A percentile compares a stretch with the other conserved stretches of the same genome.
These are phyloP conservation scores for cat (Felis catus) DNA, from an alignment of 2,113 vertebrate genomes.

Conservation along the genomic window F.catus_Fca126_mat1.0 CM031412.1:153727001-153727500, in stretches of 20 bases:
- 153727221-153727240: neutral
- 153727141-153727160: neutral
- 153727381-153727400: slow-evolving; percentile 53
- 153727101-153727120: neutral
- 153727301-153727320: neutral
- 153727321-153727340: slow-evolving; percentile 9
- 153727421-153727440: slow-evolving; percentile 29
- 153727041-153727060: neutral
- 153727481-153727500: slow-evolving; percentile 42
- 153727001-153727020: neutral
- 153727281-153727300: neutral
- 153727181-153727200: neutral
- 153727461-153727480: slow-evolving; percentile 28
- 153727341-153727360: neutral
- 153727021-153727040: neutral
- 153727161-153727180: slow-evolving; percentile 36
- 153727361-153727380: slow-evolving; percentile 11
- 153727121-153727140: slow-evolving; percentile 16
- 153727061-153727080: neutral
- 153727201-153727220: slow-evolving; percentile 3
- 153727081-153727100: neutral
- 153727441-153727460: slow-evolving; percentile 67
- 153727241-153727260: neutral
- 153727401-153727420: slow-evolving; percentile 32
- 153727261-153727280: slow-evolving; percentile 23